Base-by-base conservation (phyloP, 2,797 vertebrate species). In the Nothura maculosa region DNA sequence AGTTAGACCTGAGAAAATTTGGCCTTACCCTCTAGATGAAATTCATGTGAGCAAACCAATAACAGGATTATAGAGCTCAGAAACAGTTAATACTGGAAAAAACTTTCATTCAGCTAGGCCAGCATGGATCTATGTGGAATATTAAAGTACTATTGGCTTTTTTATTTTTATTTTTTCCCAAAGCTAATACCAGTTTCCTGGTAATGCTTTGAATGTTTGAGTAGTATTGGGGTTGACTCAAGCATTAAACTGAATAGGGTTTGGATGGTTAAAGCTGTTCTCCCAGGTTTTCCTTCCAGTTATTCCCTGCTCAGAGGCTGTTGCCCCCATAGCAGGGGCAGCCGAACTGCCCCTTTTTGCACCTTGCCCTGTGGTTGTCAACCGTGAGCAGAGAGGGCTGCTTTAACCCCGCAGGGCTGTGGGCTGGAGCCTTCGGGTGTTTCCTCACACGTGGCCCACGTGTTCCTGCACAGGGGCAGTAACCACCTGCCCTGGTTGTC, bases 1-100 rank as follows among this genome's bases (percentile, higher is more conserved):
- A 34, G 30, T 25, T 30, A 55, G 52, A 14, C 52, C 52, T 55
- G 52, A 77, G 18, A 85, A 91, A 38, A 58, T n/a, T 83, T 91
- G 36, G 40, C 47, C 27, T 79, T 64, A 78, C 57, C 61, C 64
- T 91, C 54, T 75, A 48, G 0, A 0, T 77, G 64, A 86, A 91
- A 64, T 24, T 72, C 80, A 40, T 2, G 8, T 82, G 45, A 88
- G 85, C 90, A 93, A 72, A 16, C 27, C 88, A 72, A 82, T 63
- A 40, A 82, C 40, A 66, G 47, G 52, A 40, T 96, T 85, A 74
- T 32, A 76, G 70, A 87, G 92, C 91, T 69, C 86, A 42, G 48
- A 47, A 74, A 83, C 34, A 58, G 82, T 74, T 92, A 88, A 74
- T 36, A 64, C 79, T 92, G 75, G 80, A 91, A 62, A 62, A 91